Conservation (phyloP, 2,113 vertebrate species). For the Pteruthius melanotis region DNA sequence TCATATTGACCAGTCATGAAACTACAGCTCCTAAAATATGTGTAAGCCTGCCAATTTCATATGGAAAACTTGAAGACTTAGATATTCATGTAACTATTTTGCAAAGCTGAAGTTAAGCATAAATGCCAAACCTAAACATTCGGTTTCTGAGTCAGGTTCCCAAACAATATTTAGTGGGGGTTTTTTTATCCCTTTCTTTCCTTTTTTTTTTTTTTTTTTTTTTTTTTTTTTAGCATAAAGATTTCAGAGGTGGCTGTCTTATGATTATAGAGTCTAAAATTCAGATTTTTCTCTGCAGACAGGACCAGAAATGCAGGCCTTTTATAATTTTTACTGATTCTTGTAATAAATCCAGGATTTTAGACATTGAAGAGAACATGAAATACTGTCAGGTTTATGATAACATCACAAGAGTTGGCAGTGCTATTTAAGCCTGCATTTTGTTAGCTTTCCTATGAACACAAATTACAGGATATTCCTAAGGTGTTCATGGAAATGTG, state of each 20-base stretch:
- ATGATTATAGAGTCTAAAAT: neutral
- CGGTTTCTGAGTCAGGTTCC: neutral
- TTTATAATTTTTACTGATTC: neutral
- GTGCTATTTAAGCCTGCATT: neutral
- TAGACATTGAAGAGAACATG: neutral
- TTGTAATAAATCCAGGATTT: neutral
- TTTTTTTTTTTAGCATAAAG: neutral
- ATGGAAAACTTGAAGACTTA: neutral
- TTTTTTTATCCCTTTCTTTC: too few relatives aligned
- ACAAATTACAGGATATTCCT: neutral
- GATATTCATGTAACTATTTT: neutral
- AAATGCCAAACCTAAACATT: neutral
- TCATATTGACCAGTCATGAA: neutral
- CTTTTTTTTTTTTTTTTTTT: fast-evolving
- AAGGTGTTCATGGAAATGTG: neutral
- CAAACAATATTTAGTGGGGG: neutral
- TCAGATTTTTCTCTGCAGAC: neutral
- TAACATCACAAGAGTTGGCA: neutral
- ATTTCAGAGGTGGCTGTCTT: neutral
- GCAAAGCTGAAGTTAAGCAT: neutral
- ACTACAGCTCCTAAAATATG: neutral
- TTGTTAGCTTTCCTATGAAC: neutral
- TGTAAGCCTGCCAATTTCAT: neutral
- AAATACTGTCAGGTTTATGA: neutral
- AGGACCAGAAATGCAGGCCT: neutral